Evolutionary conservation across 2,888 invertebrate species (phyloP), one percentile per base, ranked within the genome.

Genomic region (Ferrisia virgata): DNA sequence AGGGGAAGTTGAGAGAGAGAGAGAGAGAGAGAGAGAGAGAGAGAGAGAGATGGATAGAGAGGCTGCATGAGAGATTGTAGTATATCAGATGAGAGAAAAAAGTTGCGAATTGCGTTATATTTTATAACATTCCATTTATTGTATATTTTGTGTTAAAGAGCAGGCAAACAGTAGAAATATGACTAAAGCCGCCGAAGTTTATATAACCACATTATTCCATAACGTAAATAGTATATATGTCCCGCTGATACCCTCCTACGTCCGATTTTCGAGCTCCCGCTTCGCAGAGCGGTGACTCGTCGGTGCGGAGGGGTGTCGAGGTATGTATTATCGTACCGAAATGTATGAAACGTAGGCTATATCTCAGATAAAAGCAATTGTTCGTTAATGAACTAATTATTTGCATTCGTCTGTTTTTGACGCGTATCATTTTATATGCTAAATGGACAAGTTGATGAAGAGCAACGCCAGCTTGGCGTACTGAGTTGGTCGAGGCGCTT

Each of bases 381-480:
- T 82, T 82, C 72, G 82, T 82, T 82, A 82, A 82, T 82, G 82
- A 82, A 82, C 82, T 82, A 82, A 82, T 82, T 82, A 82, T 82
- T 82, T 82, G 82, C 82, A 82, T 82, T 82, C 82, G 82, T 82
- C 82, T 82, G 82, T 82, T 82, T 82, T 82, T 82, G 82, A 82
- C 82, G 82, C 72, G 72, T 40, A 82, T 82, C 82, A 82, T 82
- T 82, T 82, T 72, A 82, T 72, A 82, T 82, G 39, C 72, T 39
- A 72, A 82, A 82, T 82, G 82, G 82, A 82, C 82, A 28, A 72
- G 82, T 72, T 53, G 72, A 72, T 72, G 72, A 72, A 72, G 72
- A 72, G 72, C 25, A 33, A 33, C 33, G 72, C n/a, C 33, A 33
- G 72, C 33, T 72, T 15, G 33, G 33, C 72, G 25, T 33, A 36